Evolutionary conservation across 2,888 invertebrate species (phyloP).

Genomic region (Itoplectis maculator): DNA sequence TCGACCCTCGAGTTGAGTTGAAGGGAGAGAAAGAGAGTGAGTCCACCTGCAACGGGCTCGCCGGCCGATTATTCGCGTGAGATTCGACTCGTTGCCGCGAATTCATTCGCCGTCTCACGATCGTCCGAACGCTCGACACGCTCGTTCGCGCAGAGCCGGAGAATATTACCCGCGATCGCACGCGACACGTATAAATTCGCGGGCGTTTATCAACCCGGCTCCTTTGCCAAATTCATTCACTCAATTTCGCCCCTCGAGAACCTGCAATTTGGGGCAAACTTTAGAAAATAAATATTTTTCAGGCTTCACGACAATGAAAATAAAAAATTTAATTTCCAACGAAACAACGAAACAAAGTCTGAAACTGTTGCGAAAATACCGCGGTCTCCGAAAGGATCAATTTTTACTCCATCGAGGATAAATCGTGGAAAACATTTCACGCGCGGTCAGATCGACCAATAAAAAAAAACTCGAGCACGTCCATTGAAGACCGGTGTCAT

Average conservation of each 20-base stretch:
- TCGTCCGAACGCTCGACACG: slow-evolving; percentile 68
- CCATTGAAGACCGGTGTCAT: neutral
- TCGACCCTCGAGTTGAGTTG: slow-evolving; percentile 43
- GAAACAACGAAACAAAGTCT: no score
- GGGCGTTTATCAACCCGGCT: slow-evolving; percentile 33
- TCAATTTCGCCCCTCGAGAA: neutral
- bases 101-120: slow-evolving; percentile 61
- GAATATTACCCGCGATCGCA: slow-evolving; percentile 39
- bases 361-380: no score
- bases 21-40: no score
- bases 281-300: neutral
- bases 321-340: no score
- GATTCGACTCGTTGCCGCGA: slow-evolving; percentile 62
- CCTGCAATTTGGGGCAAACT: neutral
- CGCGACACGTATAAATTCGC: slow-evolving; percentile 50
- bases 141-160: slow-evolving; percentile 46
- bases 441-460: neutral
- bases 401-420: neutral
- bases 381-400: no score
- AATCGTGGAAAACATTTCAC: neutral
- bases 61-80: slow-evolving; percentile 67
- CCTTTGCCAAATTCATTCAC: slow-evolving; percentile 16
- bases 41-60: slow-evolving; percentile 9
- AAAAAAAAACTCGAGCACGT: neutral
- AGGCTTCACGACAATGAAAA: neutral